These are phyloP conservation scores for Odocoileus hemionus DNA, from an alignment of 2,113 vertebrate species.

Conservation along the genomic window DNA sequence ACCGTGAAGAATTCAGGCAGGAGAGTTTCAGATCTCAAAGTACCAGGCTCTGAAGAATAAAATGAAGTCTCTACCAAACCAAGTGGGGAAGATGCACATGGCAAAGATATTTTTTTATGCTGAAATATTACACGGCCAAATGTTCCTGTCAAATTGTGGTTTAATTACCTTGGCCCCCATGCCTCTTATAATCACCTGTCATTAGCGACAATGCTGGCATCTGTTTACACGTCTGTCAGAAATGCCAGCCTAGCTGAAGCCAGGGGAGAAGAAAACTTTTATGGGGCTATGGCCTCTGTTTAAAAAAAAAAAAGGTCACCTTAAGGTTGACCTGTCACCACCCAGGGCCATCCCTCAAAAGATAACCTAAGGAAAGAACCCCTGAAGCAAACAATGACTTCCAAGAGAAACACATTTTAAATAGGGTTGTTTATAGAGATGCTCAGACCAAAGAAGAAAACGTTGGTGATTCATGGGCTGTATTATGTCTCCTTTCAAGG, in stretches of 20 bases:
- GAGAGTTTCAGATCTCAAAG: slow-evolving; percentile 70
- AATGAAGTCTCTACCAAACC: slow-evolving; percentile 84
- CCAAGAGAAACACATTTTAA: neutral
- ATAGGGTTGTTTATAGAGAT: neutral
- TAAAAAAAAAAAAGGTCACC: slow-evolving; percentile 60
- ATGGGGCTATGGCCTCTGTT: slow-evolving; percentile 75
- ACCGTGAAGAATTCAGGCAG: slow-evolving; percentile 19
- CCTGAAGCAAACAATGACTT: neutral
- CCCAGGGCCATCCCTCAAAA: neutral
- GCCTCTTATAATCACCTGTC: slow-evolving; percentile 98
- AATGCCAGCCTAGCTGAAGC: slow-evolving; percentile 77
- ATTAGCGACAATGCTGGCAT: slow-evolving; percentile 93
- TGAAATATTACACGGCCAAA: slow-evolving; percentile 91
- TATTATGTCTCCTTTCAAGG: neutral
- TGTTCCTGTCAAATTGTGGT: slow-evolving; percentile 93
- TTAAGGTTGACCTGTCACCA: slow-evolving; percentile 23
- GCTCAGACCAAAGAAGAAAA: neutral
- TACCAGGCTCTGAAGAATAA: slow-evolving; percentile 69
- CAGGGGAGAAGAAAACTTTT: slow-evolving; percentile 76
- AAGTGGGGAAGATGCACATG: slow-evolving; percentile 82
- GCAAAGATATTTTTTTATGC: slow-evolving; percentile 89
- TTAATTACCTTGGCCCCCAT: slow-evolving; percentile 96
- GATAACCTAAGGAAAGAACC: neutral
- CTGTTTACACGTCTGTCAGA: slow-evolving; percentile 96
- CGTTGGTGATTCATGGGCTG: neutral